Conservation (phyloP, 2,797 vertebrate genomes). For the Morus bassanus region DNA sequence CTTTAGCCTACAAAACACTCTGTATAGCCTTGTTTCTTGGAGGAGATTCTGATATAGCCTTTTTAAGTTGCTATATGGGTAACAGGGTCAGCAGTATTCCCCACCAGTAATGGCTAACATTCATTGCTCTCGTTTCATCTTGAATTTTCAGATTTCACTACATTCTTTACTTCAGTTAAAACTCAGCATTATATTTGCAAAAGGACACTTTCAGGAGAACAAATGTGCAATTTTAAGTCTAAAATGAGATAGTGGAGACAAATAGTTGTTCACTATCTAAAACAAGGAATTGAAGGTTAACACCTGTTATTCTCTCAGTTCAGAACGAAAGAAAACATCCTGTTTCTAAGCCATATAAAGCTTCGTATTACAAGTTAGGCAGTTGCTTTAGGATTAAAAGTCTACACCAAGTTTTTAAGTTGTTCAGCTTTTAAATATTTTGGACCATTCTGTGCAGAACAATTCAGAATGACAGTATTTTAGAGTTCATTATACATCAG, state of each 20-base stretch:
- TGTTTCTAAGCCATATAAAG: background rate
- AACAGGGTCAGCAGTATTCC: background rate
- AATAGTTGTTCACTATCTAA: background rate
- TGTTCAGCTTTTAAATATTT: background rate
- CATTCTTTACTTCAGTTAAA: background rate
- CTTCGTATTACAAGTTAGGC: background rate
- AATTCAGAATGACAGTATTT: background rate
- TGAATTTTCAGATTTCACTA: background rate
- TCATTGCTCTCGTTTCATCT: background rate
- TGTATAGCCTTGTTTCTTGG: background rate
- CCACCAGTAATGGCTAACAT: background rate
- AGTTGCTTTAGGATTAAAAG: background rate
- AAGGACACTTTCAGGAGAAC: background rate
- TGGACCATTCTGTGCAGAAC: background rate
- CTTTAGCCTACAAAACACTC: rapidly evolving
- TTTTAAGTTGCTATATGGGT: background rate
- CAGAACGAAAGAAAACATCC: background rate
- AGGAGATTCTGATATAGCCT: background rate
- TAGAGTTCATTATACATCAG: background rate
- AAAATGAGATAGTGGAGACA: background rate
- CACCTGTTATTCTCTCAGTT: conserved; percentile 3
- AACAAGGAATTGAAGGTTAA: conserved; percentile 11
- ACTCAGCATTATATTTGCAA: background rate
- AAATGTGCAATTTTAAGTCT: background rate
- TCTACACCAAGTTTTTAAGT: background rate